Percentiles rank a stretch among this genome's conserved stretches.
Evolutionary conservation across 1,140 invertebrate species (phyloP).

Genomic region (Rhagoletis pomonella): DNA sequence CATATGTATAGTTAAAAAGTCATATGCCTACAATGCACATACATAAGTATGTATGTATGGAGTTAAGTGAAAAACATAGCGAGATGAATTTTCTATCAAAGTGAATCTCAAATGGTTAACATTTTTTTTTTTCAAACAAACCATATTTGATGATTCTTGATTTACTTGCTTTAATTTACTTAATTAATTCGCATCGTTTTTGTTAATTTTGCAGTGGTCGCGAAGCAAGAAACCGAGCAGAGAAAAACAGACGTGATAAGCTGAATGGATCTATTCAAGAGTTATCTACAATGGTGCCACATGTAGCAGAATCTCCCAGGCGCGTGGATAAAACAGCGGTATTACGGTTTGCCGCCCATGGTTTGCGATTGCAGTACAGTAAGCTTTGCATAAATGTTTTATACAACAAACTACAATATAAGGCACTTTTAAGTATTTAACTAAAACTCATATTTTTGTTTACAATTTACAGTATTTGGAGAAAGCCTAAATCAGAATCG

Average conservation of each 20-base stretch:
- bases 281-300: slow-evolving; percentile 87
- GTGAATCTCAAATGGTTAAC: too few relatives aligned
- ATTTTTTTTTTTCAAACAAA: too few relatives aligned
- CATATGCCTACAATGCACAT: too few relatives aligned
- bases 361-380: slow-evolving; percentile 76
- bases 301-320: slow-evolving; percentile 85
- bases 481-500: slow-evolving; percentile 71
- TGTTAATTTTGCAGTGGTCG: too few relatives aligned
- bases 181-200: neutral
- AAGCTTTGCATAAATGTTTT: slow-evolving; percentile 54
- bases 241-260: slow-evolving; percentile 92
- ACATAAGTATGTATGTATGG: too few relatives aligned
- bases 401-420: too few relatives aligned
- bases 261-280: slow-evolving; percentile 90
- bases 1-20: too few relatives aligned
- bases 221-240: slow-evolving; percentile 86
- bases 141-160: too few relatives aligned
- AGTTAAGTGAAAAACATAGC: too few relatives aligned
- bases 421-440: neutral
- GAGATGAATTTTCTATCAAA: too few relatives aligned
- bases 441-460: too few relatives aligned
- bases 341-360: slow-evolving; percentile 87
- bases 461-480: slow-evolving; percentile 74
- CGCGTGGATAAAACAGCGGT: slow-evolving; percentile 93
- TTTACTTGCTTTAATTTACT: too few relatives aligned